Conservation (phyloP, 2,888 invertebrate genomes). For the Orchesellides sinensis region DNA sequence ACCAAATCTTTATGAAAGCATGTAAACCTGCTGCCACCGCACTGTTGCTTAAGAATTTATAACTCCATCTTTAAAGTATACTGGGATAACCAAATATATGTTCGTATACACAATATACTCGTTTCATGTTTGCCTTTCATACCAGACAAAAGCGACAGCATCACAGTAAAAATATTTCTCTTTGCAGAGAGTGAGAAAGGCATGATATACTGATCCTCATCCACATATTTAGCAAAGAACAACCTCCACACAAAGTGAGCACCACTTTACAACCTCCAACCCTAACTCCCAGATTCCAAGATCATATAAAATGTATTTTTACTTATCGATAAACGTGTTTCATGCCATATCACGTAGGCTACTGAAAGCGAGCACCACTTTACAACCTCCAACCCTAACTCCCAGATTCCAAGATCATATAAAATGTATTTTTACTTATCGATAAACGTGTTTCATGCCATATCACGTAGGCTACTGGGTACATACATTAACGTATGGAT, state of each 20-base stretch:
- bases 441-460: neutral
- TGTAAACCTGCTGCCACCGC: too few species aligned
- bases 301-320: conserved; percentile 43
- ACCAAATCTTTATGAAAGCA: too few species aligned
- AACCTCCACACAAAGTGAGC: neutral
- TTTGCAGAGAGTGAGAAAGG: too few species aligned
- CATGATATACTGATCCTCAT: neutral
- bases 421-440: conserved; percentile 30
- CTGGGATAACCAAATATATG: too few species aligned
- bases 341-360: neutral
- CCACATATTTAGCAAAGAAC: neutral
- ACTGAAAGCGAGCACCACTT: conserved; percentile 35
- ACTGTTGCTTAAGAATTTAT: too few species aligned
- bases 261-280: neutral
- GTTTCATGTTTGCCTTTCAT: too few species aligned
- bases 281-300: neutral
- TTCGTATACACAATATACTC: too few species aligned
- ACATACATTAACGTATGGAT: neutral
- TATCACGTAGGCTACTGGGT: neutral
- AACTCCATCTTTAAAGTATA: too few species aligned
- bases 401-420: conserved; percentile 50
- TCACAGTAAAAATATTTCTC: too few species aligned
- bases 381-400: conserved; percentile 35
- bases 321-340: neutral
- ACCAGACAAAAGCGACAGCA: too few species aligned